Evolutionary conservation across 2,113 vertebrate species (phyloP).

Genomic region (Pseudopipra pipra): DNA sequence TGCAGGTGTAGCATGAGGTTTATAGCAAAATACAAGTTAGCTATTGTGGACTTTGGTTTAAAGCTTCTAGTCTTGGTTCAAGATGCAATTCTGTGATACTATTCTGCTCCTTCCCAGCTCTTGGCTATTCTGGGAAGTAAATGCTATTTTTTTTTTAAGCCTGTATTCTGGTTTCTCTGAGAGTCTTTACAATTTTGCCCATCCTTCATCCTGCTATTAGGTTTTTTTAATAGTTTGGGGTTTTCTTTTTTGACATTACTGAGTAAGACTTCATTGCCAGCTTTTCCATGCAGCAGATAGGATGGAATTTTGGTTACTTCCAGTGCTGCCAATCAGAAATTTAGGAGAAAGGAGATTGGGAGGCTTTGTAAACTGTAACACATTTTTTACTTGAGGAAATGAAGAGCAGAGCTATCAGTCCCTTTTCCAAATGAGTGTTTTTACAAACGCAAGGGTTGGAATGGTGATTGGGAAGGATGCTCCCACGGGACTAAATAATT

Average conservation of each 20-base stretch:
- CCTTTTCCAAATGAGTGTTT: not conserved
- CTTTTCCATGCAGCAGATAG: not conserved
- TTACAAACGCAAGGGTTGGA: not conserved
- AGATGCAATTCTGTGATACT: not conserved
- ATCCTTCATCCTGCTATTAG: not conserved
- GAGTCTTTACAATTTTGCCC: not conserved
- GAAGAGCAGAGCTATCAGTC: not conserved
- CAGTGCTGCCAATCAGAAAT: not conserved
- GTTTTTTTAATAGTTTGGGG: not conserved
- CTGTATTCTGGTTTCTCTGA: not conserved
- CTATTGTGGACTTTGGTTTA: not conserved
- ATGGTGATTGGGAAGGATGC: not conserved
- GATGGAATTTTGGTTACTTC: not conserved
- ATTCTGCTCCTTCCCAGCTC: not conserved
- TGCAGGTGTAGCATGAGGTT: not conserved
- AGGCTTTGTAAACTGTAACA: not conserved
- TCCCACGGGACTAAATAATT: not conserved
- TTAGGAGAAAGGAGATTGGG: not conserved
- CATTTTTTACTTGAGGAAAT: not conserved
- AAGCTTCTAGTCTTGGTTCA: not conserved
- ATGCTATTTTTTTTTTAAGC: not conserved
- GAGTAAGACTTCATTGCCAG: not conserved
- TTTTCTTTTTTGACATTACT: not conserved
- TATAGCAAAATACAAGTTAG: not conserved
- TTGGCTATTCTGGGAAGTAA: not conserved